Percentiles rank a stretch among this genome's conserved stretches.
Evolutionary conservation across 2,888 invertebrate species (phyloP).

Genomic region (Melangyna quadrimaculata): DNA sequence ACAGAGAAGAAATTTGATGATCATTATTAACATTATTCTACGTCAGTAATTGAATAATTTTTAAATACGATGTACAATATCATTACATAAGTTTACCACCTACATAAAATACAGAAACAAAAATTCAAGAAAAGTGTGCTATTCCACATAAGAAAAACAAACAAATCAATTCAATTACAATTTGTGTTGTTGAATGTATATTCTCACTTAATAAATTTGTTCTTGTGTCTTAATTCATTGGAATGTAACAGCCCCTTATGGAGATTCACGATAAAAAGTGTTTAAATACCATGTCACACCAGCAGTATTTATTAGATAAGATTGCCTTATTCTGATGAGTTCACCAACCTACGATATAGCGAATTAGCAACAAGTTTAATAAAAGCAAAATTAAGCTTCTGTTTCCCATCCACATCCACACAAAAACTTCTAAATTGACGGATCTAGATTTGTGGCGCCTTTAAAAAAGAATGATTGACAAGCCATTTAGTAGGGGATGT

Average conservation of each 20-base stretch:
- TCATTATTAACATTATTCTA: too few species aligned
- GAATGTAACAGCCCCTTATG: not conserved
- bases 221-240: not conserved
- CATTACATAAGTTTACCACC: too few species aligned
- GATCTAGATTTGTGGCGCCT: slow-evolving; percentile 15
- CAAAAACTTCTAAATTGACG: not conserved
- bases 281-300: not conserved
- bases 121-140: not conserved
- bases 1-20: too few species aligned
- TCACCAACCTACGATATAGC: not conserved
- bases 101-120: too few species aligned
- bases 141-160: not conserved
- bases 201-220: not conserved
- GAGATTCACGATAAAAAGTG: not conserved
- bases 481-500: not conserved
- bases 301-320: slow-evolving; percentile 3
- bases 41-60: too few species aligned
- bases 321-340: slow-evolving; percentile 27
- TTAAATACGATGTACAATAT: too few species aligned
- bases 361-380: slow-evolving; percentile 20
- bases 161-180: not conserved
- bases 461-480: not conserved
- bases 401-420: not conserved
- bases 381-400: slow-evolving; percentile 1
- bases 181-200: not conserved